phyloP scores from a whole-genome alignment of 2,888 invertebrate species.

The Cantharis rustica region DNA sequence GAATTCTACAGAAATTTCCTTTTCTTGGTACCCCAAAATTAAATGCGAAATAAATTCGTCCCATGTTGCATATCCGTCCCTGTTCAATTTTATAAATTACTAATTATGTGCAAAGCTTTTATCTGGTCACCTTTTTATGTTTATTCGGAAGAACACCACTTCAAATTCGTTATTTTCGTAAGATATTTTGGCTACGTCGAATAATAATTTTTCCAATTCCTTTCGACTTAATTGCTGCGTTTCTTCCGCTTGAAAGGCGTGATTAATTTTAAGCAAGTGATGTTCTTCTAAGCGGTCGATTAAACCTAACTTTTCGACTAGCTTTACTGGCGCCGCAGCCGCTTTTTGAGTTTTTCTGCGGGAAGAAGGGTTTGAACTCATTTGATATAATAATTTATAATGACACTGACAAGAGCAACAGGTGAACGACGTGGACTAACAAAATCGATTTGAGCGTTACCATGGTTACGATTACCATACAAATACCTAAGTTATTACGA shows the following conservation, averaged over 20 bases:
- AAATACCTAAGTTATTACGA: background rate
- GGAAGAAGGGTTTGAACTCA: slow-evolving; percentile 1
- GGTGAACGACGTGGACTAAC: slow-evolving; percentile 2
- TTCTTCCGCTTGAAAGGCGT: slow-evolving; percentile 57
- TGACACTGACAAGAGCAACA: slow-evolving; percentile 16
- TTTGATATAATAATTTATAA: background rate
- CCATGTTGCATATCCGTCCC: slow-evolving; percentile 66
- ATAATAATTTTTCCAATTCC: slow-evolving; percentile 56
- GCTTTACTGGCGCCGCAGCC: background rate
- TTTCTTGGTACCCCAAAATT: slow-evolving; percentile 72
- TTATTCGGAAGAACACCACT: slow-evolving; percentile 66
- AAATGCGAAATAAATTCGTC: slow-evolving; percentile 79
- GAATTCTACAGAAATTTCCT: slow-evolving; percentile 66
- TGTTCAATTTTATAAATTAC: slow-evolving; percentile 30
- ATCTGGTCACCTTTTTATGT: slow-evolving; percentile 40
- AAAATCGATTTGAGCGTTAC: slow-evolving; percentile 5
- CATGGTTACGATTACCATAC: slow-evolving; percentile 10
- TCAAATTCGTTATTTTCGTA: slow-evolving; percentile 65
- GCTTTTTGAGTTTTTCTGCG: background rate
- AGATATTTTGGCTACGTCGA: slow-evolving; percentile 56
- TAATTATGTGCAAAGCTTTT: slow-evolving; percentile 1
- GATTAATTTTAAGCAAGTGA: slow-evolving; percentile 58
- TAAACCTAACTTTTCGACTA: slow-evolving; percentile 40
- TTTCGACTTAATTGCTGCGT: slow-evolving; percentile 54
- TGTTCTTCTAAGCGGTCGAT: slow-evolving; percentile 56